Percentiles rank a stretch among this genome's conserved stretches.
Evolutionary conservation across 1,140 invertebrate genomes (phyloP).

Genomic region (Drosophila mayri): DNA sequence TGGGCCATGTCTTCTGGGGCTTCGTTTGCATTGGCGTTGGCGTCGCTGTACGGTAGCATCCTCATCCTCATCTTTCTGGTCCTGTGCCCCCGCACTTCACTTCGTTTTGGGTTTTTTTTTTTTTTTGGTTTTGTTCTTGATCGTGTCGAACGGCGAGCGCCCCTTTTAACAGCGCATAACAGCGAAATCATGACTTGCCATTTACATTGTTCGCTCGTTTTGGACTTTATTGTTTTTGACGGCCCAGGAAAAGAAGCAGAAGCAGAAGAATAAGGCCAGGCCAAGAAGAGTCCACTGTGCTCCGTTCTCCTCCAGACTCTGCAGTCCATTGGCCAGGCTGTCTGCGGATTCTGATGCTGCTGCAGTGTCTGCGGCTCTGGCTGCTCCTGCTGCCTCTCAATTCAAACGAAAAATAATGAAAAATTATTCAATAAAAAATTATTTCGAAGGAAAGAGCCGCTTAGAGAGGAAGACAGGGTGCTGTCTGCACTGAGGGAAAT

Average conservation of each 20-base stretch:
- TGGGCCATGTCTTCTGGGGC: slow-evolving; percentile 66
- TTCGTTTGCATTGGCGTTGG: slow-evolving; percentile 64
- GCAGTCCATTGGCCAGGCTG: slow-evolving; percentile 35
- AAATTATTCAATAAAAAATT: slow-evolving; percentile 85
- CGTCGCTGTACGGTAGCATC: slow-evolving; percentile 71
- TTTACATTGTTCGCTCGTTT: slow-evolving; percentile 85
- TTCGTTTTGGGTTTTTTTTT: slow-evolving; percentile 37
- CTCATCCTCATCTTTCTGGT: slow-evolving; percentile 30
- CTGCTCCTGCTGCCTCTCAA: slow-evolving; percentile 76
- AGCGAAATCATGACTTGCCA: slow-evolving; percentile 85
- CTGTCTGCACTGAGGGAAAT: slow-evolving; percentile 5
- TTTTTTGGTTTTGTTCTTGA: slow-evolving; percentile 78
- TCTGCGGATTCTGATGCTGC: slow-evolving; percentile 21
- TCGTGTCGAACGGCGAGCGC: slow-evolving; percentile 85
- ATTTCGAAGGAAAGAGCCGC: slow-evolving; percentile 64
- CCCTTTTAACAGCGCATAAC: slow-evolving; percentile 85
- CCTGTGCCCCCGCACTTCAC: slow-evolving; percentile 53
- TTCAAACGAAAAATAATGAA: slow-evolving; percentile 84
- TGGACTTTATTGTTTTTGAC: slow-evolving; percentile 85
- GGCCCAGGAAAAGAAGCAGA: slow-evolving; percentile 30
- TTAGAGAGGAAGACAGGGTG: slow-evolving; percentile 15
- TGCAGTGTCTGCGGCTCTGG: slow-evolving; percentile 13
- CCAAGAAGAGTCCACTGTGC: slow-evolving; percentile 18
- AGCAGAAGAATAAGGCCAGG: slow-evolving; percentile 29
- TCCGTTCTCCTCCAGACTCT: slow-evolving; percentile 18